Conservation (phyloP, 1,140 invertebrate species). For the Meloidogyne floridensis region DNA sequence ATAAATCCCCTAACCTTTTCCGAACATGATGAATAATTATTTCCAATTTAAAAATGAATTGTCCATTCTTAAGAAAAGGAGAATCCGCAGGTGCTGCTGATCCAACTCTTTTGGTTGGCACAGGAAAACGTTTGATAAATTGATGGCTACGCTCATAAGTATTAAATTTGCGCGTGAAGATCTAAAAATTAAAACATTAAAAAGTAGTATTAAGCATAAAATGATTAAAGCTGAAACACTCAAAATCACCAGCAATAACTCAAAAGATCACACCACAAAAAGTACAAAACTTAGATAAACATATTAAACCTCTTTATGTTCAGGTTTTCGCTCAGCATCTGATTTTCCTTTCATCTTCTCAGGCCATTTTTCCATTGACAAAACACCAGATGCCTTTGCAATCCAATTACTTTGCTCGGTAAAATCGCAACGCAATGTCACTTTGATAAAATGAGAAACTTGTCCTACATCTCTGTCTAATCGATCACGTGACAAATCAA, state of each 20-base stretch:
- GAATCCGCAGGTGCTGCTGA: background rate
- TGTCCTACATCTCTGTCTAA: background rate
- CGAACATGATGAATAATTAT: conserved; percentile 26
- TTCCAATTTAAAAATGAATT: conserved; percentile 13
- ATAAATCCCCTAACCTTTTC: background rate
- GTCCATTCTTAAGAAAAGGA: conserved; percentile 4
- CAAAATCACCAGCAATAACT: too few relatives aligned
- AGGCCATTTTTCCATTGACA: conserved; percentile 28
- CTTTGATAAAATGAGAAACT: conserved; percentile 7
- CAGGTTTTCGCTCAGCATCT: background rate
- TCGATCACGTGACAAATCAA: background rate
- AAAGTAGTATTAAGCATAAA: too few relatives aligned
- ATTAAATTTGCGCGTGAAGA: background rate
- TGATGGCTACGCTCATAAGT: background rate
- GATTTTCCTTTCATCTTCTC: conserved; percentile 13
- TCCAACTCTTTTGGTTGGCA: background rate
- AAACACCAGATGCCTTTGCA: conserved; percentile 14
- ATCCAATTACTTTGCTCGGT: conserved; percentile 11
- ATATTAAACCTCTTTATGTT: conserved; percentile 14
- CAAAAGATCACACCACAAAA: too few relatives aligned
- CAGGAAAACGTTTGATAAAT: background rate
- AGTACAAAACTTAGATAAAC: background rate
- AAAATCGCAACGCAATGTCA: conserved; percentile 19
- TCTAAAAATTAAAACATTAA: background rate
- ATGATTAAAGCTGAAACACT: too few relatives aligned